These are phyloP conservation scores for Exephanes ischioxanthus DNA, from an alignment of 2,888 invertebrate species.

Conservation along the genomic window DNA sequence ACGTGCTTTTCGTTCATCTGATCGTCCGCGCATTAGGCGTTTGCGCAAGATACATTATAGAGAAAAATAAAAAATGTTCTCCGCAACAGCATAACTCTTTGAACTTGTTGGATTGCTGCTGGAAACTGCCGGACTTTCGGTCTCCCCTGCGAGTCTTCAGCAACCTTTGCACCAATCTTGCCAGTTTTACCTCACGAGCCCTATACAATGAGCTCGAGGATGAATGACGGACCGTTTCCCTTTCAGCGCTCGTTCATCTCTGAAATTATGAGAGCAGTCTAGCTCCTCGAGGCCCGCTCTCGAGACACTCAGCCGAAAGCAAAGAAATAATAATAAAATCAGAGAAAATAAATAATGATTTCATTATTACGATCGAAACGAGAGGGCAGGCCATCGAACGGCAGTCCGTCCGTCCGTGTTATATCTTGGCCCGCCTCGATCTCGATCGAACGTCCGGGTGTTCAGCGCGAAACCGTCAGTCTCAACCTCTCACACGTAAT, in stretches of 20 bases:
- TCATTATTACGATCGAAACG: conserved; percentile 41
- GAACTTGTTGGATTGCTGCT: no score
- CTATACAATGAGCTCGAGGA: background rate
- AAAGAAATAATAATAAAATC: conserved; percentile 4
- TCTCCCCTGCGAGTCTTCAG: no score
- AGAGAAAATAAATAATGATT: background rate
- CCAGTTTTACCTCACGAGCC: background rate
- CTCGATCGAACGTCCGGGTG: conserved; percentile 18
- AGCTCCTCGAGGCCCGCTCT: background rate
- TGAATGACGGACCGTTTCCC: background rate
- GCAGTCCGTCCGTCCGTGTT: conserved; percentile 27
- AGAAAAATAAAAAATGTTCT: no score
- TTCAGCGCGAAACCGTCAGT: conserved; percentile 12
- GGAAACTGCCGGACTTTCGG: no score
- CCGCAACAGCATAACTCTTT: no score
- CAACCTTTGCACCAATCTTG: background rate
- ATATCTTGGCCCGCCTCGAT: conserved; percentile 13
- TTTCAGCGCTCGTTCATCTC: background rate
- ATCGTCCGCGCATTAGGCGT: no score
- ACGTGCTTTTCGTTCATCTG: no score
- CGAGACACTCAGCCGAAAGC: background rate
- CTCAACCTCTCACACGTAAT: conserved; percentile 23
- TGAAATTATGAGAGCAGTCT: conserved; percentile 7
- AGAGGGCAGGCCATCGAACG: conserved; percentile 21
- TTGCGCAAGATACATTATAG: no score